phyloP scores from a whole-genome alignment of 2,888 invertebrate species.

The Leucoma salicis region DNA sequence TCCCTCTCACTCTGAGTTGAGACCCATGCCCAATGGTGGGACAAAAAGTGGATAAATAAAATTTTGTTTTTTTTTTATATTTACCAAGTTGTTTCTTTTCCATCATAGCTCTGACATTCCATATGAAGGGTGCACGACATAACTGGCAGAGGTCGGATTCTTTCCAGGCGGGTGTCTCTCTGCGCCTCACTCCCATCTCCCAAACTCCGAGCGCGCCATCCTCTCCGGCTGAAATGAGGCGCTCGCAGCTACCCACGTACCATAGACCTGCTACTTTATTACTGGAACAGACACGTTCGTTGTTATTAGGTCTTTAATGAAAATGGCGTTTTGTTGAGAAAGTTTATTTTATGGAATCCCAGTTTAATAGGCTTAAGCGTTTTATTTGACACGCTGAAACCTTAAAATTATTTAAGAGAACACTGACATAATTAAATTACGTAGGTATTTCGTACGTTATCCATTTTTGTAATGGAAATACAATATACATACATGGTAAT shows the following conservation, averaged over 20 bases:
- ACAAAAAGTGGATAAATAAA: too few species aligned
- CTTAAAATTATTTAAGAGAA: too few species aligned
- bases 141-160: constrained; percentile 97
- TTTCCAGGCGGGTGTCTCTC: constrained; percentile 97
- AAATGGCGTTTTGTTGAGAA: too few species aligned
- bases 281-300: constrained; percentile 66
- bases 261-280: constrained; percentile 95
- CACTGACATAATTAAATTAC: too few species aligned
- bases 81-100: constrained; percentile 93
- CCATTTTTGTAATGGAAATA: too few species aligned
- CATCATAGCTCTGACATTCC: constrained; percentile 99
- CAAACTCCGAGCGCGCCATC: constrained; percentile 96
- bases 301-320: not conserved
- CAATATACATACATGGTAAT: too few species aligned
- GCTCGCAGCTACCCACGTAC: constrained; percentile 90
- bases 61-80: constrained; percentile 6
- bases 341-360: too few species aligned
- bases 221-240: constrained; percentile 94
- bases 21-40: too few species aligned
- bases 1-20: too few species aligned
- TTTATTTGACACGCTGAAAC: too few species aligned
- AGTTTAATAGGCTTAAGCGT: too few species aligned
- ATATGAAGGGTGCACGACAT: constrained; percentile 98
- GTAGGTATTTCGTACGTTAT: too few species aligned
- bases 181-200: constrained; percentile 94